Conservation (phyloP, 2,113 vertebrate genomes). For the human (Homo sapiens) region GRCh38 chr9:41126501-41127000, state of each 20-base stretch:
- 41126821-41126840: background rate
- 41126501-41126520: background rate
- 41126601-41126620: background rate
- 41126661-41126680: background rate
- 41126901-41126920: rapidly evolving
- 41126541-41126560: constrained; percentile 33
- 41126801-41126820: background rate
- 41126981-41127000: background rate
- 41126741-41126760: background rate
- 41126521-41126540: constrained; percentile 40
- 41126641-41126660: background rate
- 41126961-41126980: rapidly evolving
- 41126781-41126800: background rate
- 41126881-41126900: background rate
- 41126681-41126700: background rate
- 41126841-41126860: background rate
- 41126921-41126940: background rate
- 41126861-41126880: background rate
- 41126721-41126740: background rate
- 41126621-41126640: background rate
- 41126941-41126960: rapidly evolving
- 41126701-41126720: background rate
- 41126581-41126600: background rate
- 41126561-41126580: background rate
- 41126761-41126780: background rate